Percentiles rank a stretch among this genome's conserved stretches.
These are phyloP conservation scores for Drosophila takahashii DNA, from an alignment of 1,140 invertebrate species.

Conservation along the genomic window DNA sequence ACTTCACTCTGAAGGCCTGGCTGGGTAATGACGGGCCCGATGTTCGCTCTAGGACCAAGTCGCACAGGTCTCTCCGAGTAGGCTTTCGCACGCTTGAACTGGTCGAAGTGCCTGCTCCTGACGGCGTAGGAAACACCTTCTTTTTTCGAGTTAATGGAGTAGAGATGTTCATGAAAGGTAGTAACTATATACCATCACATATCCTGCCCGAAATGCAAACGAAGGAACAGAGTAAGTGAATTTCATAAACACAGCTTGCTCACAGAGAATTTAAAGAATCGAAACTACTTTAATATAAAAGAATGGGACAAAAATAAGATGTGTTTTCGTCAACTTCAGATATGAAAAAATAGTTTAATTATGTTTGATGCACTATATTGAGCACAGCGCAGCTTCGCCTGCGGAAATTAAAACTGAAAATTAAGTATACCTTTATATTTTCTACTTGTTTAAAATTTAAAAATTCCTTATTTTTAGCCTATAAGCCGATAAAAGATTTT, in stretches of 20 bases:
- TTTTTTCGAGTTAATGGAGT: slow-evolving; percentile 95
- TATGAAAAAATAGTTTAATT: no score
- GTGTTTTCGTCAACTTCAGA: no score
- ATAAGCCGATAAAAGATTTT: no score
- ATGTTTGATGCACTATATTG: no score
- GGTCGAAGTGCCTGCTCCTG: slow-evolving; percentile 87
- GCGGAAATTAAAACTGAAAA: no score
- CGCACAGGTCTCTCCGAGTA: slow-evolving; percentile 86
- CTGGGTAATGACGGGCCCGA: slow-evolving; percentile 55
- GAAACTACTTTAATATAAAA: no score
- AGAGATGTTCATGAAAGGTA: slow-evolving; percentile 97
- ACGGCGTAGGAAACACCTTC: slow-evolving; percentile 90
- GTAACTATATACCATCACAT: slow-evolving; percentile 97
- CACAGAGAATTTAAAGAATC: background rate
- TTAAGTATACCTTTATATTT: no score
- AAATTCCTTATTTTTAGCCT: no score
- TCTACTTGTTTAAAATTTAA: no score
- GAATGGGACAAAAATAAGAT: no score
- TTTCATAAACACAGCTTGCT: background rate
- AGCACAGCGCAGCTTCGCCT: no score
- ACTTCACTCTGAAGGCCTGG: slow-evolving; percentile 85
- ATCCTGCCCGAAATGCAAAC: slow-evolving; percentile 92
- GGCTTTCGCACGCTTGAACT: slow-evolving; percentile 96
- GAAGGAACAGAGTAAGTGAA: slow-evolving; percentile 70
- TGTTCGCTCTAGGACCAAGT: slow-evolving; percentile 57